Evolutionary conservation across 2,797 vertebrate genomes (phyloP).

Genomic region (Tadarida brasiliensis): DNA sequence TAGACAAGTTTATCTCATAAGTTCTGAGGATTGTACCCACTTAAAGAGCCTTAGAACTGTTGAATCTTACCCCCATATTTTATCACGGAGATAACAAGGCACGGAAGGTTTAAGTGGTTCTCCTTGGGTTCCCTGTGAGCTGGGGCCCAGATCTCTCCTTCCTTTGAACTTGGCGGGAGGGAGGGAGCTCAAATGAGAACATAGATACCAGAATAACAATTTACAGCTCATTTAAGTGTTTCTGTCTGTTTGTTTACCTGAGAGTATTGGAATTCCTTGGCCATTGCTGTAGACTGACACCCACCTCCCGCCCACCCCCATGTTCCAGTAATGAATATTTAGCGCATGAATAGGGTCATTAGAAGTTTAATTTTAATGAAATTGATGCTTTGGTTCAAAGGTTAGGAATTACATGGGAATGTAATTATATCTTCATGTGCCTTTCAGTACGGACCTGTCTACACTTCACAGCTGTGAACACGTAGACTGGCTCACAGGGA

Average conservation of each 20-base stretch:
- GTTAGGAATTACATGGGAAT: not conserved
- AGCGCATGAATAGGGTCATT: not conserved
- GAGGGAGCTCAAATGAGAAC: not conserved
- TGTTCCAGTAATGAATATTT: not conserved
- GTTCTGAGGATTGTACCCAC: not conserved
- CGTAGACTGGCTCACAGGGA: not conserved
- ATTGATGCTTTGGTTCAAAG: not conserved
- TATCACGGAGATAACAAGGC: not conserved
- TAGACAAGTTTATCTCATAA: not conserved
- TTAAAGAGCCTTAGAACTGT: not conserved
- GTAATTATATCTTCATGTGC: not conserved
- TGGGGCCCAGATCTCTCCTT: not conserved
- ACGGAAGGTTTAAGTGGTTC: not conserved
- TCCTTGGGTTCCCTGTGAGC: not conserved
- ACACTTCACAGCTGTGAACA: not conserved
- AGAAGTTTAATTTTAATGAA: not conserved
- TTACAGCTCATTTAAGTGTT: not conserved
- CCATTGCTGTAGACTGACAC: not conserved
- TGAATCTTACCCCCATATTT: not conserved
- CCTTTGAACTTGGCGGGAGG: not conserved
- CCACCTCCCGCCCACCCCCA: fast-evolving
- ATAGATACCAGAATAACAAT: not conserved
- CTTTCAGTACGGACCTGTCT: not conserved
- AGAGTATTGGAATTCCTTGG: not conserved
- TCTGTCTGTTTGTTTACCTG: not conserved